phyloP scores from a whole-genome alignment of 2,797 vertebrate species.

The Chelidonichthys spinosus region DNA sequence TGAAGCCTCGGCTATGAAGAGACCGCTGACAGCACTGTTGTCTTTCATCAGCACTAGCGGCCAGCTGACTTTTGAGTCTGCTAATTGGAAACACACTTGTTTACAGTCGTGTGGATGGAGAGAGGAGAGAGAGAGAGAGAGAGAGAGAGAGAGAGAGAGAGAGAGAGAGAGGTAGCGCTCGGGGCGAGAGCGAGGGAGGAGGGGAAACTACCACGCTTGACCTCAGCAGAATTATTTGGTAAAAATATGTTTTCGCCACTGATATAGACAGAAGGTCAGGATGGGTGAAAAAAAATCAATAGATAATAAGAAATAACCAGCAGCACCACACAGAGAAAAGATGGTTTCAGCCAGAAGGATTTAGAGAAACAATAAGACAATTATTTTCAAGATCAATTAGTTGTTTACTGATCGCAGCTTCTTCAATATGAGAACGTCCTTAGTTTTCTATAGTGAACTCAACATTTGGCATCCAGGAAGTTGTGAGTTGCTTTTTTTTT shows the following conservation, averaged over 20 bases:
- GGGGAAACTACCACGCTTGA: slow-evolving; percentile 20
- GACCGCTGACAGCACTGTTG: slow-evolving; percentile 50
- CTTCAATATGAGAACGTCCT: background rate
- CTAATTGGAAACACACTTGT: slow-evolving; percentile 80
- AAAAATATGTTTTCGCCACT: background rate
- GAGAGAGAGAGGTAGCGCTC: too few species aligned
- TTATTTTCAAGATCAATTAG: background rate
- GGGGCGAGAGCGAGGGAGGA: background rate
- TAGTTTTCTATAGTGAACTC: background rate
- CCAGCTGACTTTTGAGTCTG: slow-evolving; percentile 46
- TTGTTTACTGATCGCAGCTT: background rate
- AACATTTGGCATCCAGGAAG: background rate
- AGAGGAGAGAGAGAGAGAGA: slow-evolving; percentile 19
- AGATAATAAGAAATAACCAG: background rate
- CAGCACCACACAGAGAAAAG: background rate
- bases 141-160: slow-evolving; percentile 46
- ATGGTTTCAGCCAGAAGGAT: background rate
- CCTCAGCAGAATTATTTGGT: background rate
- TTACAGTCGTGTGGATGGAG: slow-evolving; percentile 53
- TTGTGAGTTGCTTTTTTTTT: background rate
- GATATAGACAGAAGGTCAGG: background rate
- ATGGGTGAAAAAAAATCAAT: background rate
- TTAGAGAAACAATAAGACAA: background rate
- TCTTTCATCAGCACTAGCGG: slow-evolving; percentile 60
- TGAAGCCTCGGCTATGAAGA: slow-evolving; percentile 21